These are phyloP conservation scores for Corvus hawaiiensis DNA, from an alignment of 2,113 vertebrate genomes.

Conservation along the genomic window DNA sequence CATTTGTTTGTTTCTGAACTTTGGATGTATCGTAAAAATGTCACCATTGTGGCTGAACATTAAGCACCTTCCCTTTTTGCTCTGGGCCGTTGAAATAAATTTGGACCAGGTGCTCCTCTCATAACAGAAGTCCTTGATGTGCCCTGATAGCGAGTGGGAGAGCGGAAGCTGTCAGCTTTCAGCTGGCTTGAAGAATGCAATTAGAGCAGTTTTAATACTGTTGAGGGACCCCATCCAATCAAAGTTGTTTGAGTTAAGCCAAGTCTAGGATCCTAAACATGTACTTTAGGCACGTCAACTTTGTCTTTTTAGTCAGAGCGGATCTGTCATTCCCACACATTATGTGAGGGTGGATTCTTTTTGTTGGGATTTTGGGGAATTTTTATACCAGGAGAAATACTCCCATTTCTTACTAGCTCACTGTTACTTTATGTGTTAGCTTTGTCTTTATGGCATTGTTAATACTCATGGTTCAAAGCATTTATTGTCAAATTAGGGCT, in stretches of 20 bases:
- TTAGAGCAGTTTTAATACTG: slow-evolving; percentile 77
- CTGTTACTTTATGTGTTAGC: slow-evolving; percentile 13
- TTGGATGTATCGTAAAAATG: slow-evolving; percentile 89
- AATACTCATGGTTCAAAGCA: slow-evolving; percentile 37
- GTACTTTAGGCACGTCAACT: not conserved
- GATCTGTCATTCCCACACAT: not conserved
- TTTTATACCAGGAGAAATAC: not conserved
- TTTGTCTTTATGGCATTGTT: not conserved
- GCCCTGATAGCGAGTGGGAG: slow-evolving; percentile 79
- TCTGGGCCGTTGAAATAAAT: slow-evolving; percentile 83
- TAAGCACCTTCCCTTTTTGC: slow-evolving; percentile 87
- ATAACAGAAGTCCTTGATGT: slow-evolving; percentile 83
- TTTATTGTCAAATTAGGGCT: slow-evolving; percentile 45
- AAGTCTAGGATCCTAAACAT: slow-evolving; percentile 63
- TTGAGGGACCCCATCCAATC: slow-evolving; percentile 72
- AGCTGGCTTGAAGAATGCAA: slow-evolving; percentile 81
- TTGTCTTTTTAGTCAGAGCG: not conserved
- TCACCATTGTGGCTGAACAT: slow-evolving; percentile 93
- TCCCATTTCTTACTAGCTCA: not conserved
- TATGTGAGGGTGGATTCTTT: not conserved
- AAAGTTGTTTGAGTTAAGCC: slow-evolving; percentile 65
- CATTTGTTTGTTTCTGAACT: slow-evolving; percentile 84
- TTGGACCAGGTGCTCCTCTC: slow-evolving; percentile 82
- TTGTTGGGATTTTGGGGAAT: not conserved
- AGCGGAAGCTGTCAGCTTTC: slow-evolving; percentile 81